A percentile compares a stretch with the other conserved stretches of the same genome.
These are phyloP conservation scores for Caerostris extrusa DNA, from an alignment of 1,140 invertebrate species.

Conservation along the genomic window DNA sequence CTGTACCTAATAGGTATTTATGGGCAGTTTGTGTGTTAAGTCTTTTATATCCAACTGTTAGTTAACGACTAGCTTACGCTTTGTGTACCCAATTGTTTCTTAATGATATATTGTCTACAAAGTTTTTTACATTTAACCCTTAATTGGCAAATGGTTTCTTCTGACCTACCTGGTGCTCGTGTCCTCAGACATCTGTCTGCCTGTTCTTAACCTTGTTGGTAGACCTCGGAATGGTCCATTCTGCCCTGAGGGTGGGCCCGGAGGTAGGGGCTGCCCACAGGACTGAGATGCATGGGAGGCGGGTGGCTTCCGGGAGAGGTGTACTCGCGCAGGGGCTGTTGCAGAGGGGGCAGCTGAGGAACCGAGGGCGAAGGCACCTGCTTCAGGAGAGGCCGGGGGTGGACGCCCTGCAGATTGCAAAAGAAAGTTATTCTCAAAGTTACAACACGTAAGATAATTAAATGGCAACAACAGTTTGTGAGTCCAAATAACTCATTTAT, in stretches of 20 bases:
- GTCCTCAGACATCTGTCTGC: constrained; percentile 68
- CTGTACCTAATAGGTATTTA: no score
- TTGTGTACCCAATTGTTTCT: no score
- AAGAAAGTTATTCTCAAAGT: neutral
- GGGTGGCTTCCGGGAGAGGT: constrained; percentile 45
- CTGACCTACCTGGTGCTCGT: neutral
- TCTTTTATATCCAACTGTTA: no score
- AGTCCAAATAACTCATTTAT: no score
- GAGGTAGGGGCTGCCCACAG: constrained; percentile 31
- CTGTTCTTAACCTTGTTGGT: constrained; percentile 70
- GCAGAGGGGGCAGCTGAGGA: constrained; percentile 70
- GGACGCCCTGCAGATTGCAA: constrained; percentile 11
- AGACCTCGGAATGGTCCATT: constrained; percentile 68
- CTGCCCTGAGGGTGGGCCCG: constrained; percentile 36
- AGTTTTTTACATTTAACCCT: no score
- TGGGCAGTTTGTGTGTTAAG: no score
- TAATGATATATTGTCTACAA: no score
- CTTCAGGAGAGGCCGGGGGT: constrained; percentile 57
- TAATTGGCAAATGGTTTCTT: no score
- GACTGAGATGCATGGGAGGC: constrained; percentile 29
- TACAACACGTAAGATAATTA: no score
- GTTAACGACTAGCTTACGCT: no score
- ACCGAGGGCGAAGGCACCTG: constrained; percentile 76
- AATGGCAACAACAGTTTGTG: no score
- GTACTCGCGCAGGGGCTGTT: constrained; percentile 61